A percentile compares a stretch with the other conserved stretches of the same genome.
phyloP scores from a whole-genome alignment of 2,113 vertebrate genomes.

The Suricata suricatta region DNA sequence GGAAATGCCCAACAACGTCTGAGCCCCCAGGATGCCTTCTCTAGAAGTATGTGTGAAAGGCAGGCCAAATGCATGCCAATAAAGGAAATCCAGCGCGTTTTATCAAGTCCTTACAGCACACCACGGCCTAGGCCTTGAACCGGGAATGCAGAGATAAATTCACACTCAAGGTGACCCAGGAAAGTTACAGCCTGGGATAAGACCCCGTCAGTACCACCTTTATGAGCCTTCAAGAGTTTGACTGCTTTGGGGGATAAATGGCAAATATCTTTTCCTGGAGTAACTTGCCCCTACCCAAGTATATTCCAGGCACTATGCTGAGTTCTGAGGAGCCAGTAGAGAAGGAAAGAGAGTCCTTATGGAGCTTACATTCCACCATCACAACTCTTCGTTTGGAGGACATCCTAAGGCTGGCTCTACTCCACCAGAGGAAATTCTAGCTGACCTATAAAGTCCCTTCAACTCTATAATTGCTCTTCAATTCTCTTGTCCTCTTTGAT shows the following conservation, averaged over 20 bases:
- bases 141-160: not conserved
- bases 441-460: not conserved
- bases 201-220: not conserved
- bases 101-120: too few relatives aligned
- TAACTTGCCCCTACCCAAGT: not conserved
- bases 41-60: not conserved
- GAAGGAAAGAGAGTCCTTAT: not conserved
- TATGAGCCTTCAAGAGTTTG: not conserved
- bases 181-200: not conserved
- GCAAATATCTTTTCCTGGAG: not conserved
- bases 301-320: not conserved
- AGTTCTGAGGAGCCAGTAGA: not conserved
- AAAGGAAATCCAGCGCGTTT: not conserved
- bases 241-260: not conserved
- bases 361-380: not conserved
- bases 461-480: not conserved
- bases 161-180: not conserved
- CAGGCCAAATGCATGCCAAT: not conserved
- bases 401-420: not conserved
- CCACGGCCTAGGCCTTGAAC: not conserved
- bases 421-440: not conserved
- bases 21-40: not conserved
- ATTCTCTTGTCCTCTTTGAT: not conserved
- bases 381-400: not conserved
- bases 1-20: not conserved